Evolutionary conservation across 2,113 vertebrate genomes (phyloP).

Genomic region (Xiphorhynchus elegans): DNA sequence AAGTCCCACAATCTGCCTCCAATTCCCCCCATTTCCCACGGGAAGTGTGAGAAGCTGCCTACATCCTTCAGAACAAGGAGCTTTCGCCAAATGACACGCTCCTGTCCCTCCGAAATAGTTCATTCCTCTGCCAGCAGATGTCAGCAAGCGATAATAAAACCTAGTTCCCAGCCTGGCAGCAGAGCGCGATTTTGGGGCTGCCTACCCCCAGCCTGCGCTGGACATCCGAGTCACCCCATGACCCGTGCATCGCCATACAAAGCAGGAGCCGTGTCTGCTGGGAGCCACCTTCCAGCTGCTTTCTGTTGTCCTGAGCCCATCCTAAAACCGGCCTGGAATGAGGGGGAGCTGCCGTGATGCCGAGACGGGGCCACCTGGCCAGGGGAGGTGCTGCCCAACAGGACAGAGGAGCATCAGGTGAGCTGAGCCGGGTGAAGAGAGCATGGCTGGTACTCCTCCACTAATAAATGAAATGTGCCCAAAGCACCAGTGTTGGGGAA

Average conservation of each 20-base stretch:
- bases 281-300: neutral
- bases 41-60: neutral
- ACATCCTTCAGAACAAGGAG: fast-evolving
- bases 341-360: neutral
- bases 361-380: fast-evolving
- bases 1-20: fast-evolving
- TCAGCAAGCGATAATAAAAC: conserved; percentile 77
- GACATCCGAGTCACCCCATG: neutral
- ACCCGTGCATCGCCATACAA: fast-evolving
- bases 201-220: neutral
- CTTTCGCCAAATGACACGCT: fast-evolving
- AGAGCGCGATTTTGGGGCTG: neutral
- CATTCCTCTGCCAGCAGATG: conserved; percentile 75
- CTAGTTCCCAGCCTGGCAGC: neutral
- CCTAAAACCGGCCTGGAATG: neutral
- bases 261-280: neutral
- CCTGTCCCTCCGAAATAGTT: conserved; percentile 6
- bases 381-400: fast-evolving
- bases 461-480: neutral
- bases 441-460: neutral
- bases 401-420: too few species aligned
- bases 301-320: neutral
- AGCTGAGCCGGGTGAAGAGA: fast-evolving
- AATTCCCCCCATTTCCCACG: fast-evolving
- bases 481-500: neutral